phyloP scores from a whole-genome alignment of 2,113 vertebrate genomes.

The Hiodon alosoides region DNA sequence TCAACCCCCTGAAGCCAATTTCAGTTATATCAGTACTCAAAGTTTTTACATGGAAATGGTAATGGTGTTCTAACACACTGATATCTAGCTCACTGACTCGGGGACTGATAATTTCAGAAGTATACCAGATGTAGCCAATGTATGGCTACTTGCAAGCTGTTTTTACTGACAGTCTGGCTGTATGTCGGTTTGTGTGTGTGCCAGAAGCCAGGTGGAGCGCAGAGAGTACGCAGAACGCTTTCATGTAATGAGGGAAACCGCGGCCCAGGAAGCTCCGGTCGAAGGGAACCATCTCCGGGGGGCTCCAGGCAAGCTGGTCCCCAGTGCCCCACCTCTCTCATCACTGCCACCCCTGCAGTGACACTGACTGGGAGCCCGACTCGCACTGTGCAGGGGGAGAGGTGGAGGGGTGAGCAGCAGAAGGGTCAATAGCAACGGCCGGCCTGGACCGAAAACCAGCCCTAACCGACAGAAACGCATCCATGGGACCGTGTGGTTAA shows the following conservation, averaged over 20 bases:
- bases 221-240: background rate
- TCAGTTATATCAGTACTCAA: too few relatives aligned
- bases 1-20: too few relatives aligned
- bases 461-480: background rate
- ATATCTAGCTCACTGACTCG: too few relatives aligned
- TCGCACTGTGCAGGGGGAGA: background rate
- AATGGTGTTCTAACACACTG: too few relatives aligned
- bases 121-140: too few relatives aligned
- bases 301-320: background rate
- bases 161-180: background rate
- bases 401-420: background rate
- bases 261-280: background rate
- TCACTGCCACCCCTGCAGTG: background rate
- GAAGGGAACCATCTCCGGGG: background rate
- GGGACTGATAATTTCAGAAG: too few relatives aligned
- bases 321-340: constrained; percentile 17
- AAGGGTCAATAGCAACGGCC: background rate
- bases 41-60: too few relatives aligned
- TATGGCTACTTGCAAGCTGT: too few relatives aligned
- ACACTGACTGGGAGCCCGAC: background rate
- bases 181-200: background rate
- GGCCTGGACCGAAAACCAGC: background rate
- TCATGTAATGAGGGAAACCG: background rate
- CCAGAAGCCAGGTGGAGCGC: constrained; percentile 1
- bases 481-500: background rate